Evolutionary conservation across 1,140 invertebrate genomes (phyloP).

Genomic region (Drosophila sucinea): DNA sequence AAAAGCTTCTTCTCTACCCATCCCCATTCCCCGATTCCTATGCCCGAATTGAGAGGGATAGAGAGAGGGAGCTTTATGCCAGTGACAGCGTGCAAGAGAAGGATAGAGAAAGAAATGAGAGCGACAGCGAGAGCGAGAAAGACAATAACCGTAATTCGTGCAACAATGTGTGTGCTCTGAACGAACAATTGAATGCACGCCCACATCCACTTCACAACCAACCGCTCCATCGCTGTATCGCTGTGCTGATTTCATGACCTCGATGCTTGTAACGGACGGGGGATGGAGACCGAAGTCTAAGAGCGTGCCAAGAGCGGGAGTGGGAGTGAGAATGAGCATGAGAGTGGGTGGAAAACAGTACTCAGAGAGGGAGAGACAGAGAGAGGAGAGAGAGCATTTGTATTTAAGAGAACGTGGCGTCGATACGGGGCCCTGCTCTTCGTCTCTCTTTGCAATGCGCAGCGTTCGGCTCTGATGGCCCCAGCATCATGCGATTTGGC

Average conservation of each 20-base stretch:
- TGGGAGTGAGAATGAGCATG: conserved; percentile 18
- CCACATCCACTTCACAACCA: conserved; percentile 54
- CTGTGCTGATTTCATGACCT: conserved; percentile 31
- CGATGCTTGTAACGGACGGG: conserved; percentile 8
- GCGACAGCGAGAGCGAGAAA: conserved; percentile 36
- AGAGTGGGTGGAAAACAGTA: conserved; percentile 23
- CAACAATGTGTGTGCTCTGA: conserved; percentile 55
- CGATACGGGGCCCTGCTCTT: not conserved
- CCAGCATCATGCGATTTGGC: conserved; percentile 1
- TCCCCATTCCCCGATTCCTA: not conserved
- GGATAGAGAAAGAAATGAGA: conserved; percentile 3
- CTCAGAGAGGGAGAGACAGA: conserved; percentile 5
- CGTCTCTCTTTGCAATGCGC: conserved; percentile 12
- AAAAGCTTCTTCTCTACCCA: conserved; percentile 2
- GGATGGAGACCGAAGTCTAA: not conserved
- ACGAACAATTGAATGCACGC: conserved; percentile 66
- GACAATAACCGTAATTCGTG: conserved; percentile 55
- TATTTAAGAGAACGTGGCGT: conserved; percentile 21
- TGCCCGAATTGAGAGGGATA: not conserved
- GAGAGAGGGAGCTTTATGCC: conserved; percentile 23
- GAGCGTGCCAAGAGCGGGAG: not conserved
- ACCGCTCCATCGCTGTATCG: conserved; percentile 28
- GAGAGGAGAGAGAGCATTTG: conserved; percentile 11
- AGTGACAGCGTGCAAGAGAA: conserved; percentile 4
- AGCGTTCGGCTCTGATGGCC: not conserved